Evolutionary conservation across 2,888 invertebrate genomes (phyloP).

Genomic region (Teleogryllus oceanicus): DNA sequence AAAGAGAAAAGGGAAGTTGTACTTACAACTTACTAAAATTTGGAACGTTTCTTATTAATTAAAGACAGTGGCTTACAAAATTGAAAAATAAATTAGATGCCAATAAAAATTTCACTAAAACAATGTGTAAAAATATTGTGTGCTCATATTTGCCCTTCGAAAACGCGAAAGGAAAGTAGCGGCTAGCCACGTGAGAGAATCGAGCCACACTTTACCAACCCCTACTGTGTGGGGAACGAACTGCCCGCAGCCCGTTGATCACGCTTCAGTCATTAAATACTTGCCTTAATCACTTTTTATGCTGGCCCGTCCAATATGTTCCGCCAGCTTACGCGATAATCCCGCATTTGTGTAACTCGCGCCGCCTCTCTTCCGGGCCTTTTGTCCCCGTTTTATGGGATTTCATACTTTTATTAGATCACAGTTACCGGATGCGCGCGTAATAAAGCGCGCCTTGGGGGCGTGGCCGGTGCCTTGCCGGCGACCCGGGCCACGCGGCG

Average conservation of each 20-base stretch:
- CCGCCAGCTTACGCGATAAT: slow-evolving; percentile 18
- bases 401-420: slow-evolving; percentile 18
- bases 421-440: background rate
- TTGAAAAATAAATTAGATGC: no score
- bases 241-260: background rate
- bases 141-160: no score
- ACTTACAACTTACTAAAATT: no score
- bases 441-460: background rate
- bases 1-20: no score
- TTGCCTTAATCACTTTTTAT: slow-evolving; percentile 2
- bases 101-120: no score
- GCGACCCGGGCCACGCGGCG: background rate
- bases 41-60: no score
- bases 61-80: no score
- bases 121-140: no score
- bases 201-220: background rate
- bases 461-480: background rate
- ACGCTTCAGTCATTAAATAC: slow-evolving; percentile 11
- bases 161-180: no score
- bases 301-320: slow-evolving; percentile 9
- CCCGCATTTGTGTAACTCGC: slow-evolving; percentile 5
- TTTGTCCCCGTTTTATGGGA: slow-evolving; percentile 3
- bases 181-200: no score
- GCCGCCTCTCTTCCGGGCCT: background rate
- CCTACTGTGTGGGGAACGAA: background rate